A percentile compares a stretch with the other conserved stretches of the same genome.
phyloP scores from a whole-genome alignment of 2,888 invertebrate genomes.

The Trachelus iudaicus region DNA sequence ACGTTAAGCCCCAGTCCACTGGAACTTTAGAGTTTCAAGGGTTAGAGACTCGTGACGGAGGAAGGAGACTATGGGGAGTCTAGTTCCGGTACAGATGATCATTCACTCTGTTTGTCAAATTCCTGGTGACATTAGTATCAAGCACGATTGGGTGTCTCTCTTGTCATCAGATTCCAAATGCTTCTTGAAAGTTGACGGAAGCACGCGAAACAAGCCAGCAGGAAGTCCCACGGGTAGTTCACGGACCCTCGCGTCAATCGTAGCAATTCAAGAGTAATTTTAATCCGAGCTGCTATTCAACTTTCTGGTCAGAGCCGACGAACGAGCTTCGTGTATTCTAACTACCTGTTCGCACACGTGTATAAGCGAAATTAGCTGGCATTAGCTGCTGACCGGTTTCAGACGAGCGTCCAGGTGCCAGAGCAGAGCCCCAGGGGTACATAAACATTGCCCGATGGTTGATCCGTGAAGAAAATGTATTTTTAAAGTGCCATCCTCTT shows the following conservation, averaged over 20 bases:
- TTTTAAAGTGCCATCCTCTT: neutral
- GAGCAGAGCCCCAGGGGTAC: neutral
- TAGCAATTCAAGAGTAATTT: neutral
- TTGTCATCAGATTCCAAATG: neutral
- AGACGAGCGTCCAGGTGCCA: too few species aligned
- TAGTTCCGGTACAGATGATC: neutral
- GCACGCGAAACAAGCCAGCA: neutral
- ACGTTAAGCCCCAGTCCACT: neutral
- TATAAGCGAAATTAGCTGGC: neutral
- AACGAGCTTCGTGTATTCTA: neutral
- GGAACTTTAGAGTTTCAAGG: neutral
- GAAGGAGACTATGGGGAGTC: neutral
- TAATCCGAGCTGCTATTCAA: neutral
- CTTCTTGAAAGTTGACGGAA: neutral
- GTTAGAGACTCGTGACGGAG: neutral
- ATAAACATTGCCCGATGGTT: neutral
- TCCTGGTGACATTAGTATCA: neutral
- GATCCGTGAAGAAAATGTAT: neutral
- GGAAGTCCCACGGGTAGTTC: neutral
- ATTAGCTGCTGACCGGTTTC: neutral
- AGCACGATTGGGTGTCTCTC: neutral
- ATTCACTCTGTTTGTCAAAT: neutral
- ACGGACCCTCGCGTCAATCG: neutral
- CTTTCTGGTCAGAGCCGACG: neutral
- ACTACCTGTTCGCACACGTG: neutral